These are phyloP conservation scores for Patagioenas fasciata DNA, from an alignment of 2,113 vertebrate genomes.

Conservation along the genomic window DNA sequence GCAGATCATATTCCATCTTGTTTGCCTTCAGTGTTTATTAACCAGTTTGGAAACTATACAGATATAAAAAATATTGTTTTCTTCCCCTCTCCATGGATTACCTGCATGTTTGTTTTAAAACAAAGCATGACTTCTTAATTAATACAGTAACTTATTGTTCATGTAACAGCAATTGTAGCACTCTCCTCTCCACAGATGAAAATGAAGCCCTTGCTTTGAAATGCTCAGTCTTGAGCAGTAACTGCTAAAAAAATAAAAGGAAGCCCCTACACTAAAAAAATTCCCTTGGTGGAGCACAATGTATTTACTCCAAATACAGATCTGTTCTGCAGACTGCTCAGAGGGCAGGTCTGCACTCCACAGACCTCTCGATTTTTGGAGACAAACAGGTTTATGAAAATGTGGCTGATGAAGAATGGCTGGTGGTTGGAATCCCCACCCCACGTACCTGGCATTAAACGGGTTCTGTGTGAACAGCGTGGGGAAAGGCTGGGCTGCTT, in stretches of 20 bases:
- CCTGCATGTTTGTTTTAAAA: neutral
- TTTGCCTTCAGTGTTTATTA: neutral
- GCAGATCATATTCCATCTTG: neutral
- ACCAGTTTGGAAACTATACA: neutral
- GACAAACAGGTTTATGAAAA: neutral
- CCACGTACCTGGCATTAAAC: rapidly evolving
- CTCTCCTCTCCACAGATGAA: neutral
- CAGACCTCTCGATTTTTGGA: too few relatives aligned
- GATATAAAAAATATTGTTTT: neutral
- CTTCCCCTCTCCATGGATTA: neutral
- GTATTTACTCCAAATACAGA: rapidly evolving
- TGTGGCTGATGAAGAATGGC: neutral
- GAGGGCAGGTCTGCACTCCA: neutral
- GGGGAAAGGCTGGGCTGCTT: neutral
- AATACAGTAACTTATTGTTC: neutral
- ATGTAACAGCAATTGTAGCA: neutral
- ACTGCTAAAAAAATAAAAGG: neutral
- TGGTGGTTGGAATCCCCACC: neutral
- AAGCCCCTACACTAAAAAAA: neutral
- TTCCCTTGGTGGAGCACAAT: neutral
- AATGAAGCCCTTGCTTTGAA: neutral
- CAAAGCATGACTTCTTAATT: neutral
- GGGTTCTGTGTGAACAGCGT: neutral
- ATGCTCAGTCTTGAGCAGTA: neutral
- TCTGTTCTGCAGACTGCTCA: neutral